Evolutionary conservation across 2,888 invertebrate genomes (phyloP).

Genomic region (Polyommatus iphigenia): DNA sequence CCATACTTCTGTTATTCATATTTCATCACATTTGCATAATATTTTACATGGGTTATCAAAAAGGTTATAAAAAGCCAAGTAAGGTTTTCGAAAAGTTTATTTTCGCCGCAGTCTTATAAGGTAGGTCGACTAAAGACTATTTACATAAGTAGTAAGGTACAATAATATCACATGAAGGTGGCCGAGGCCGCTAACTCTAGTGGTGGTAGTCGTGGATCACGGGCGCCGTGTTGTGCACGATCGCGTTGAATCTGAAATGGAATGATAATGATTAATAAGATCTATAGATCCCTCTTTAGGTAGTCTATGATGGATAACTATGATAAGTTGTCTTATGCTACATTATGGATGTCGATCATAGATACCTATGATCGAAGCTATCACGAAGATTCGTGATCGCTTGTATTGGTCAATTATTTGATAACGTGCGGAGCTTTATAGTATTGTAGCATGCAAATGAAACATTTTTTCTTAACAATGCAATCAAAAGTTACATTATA

Average conservation of each 20-base stretch:
- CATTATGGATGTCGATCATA: no score
- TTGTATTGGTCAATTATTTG: no score
- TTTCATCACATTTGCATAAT: neutral
- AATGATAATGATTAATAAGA: conserved; percentile 32
- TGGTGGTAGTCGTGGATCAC: conserved; percentile 69
- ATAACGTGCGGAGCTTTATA: no score
- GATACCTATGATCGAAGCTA: no score
- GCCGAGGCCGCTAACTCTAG: conserved; percentile 52
- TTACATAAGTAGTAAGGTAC: conserved; percentile 65
- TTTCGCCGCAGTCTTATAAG: conserved; percentile 77
- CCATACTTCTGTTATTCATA: no score
- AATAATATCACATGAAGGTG: conserved; percentile 74
- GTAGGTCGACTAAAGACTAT: conserved; percentile 76
- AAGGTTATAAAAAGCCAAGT: conserved; percentile 14
- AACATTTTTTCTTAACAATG: no score
- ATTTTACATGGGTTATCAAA: neutral
- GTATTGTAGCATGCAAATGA: no score
- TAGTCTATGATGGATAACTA: no score
- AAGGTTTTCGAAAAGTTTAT: conserved; percentile 68
- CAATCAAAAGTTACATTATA: no score
- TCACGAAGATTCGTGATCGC: no score
- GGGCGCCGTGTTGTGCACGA: conserved; percentile 76
- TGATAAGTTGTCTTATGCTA: no score
- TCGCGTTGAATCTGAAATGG: conserved; percentile 74
- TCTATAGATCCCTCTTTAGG: neutral